Conservation (phyloP, 2,888 invertebrate genomes). For the Agrochola litura region DNA sequence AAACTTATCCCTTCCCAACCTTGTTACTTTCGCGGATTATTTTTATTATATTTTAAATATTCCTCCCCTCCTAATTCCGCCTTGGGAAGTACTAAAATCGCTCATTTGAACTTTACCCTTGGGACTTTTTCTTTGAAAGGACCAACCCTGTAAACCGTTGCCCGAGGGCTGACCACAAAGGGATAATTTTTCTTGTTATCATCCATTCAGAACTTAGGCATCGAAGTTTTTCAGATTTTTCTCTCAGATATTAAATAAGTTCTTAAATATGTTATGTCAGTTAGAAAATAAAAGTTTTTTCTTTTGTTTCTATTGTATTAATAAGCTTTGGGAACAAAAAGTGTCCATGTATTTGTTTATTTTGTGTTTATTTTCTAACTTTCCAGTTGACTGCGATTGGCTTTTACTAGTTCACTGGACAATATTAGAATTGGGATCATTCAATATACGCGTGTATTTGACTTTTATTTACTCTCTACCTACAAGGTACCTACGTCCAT, state of each 20-base stretch:
- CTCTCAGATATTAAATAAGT: conserved; percentile 62
- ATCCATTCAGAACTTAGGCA: conserved; percentile 58
- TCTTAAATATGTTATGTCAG: conserved; percentile 45
- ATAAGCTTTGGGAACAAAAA: conserved; percentile 15
- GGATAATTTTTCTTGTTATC: conserved; percentile 62
- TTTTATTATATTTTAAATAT: conserved; percentile 66
- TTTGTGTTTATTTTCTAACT: conserved; percentile 18
- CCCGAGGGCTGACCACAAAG: conserved; percentile 57
- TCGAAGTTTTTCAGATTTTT: conserved; percentile 57
- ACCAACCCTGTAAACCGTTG: conserved; percentile 43
- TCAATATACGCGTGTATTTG: background rate
- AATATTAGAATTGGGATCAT: conserved; percentile 14
- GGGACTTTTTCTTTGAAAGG: conserved; percentile 54
- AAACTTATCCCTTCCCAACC: conserved; percentile 67
- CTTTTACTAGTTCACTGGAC: background rate
- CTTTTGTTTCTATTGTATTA: conserved; percentile 38
- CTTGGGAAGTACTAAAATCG: conserved; percentile 48
- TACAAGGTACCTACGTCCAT: background rate
- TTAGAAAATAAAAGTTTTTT: conserved; percentile 30
- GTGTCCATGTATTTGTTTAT: background rate
- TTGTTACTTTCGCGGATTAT: conserved; percentile 64
- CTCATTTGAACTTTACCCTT: conserved; percentile 57
- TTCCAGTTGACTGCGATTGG: conserved; percentile 9
- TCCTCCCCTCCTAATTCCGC: conserved; percentile 34
- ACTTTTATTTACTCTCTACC: background rate